Evolutionary conservation across 2,797 vertebrate species (phyloP), one percentile per base, ranked within the genome.

Genomic region (Centropyge bicolor): DNA sequence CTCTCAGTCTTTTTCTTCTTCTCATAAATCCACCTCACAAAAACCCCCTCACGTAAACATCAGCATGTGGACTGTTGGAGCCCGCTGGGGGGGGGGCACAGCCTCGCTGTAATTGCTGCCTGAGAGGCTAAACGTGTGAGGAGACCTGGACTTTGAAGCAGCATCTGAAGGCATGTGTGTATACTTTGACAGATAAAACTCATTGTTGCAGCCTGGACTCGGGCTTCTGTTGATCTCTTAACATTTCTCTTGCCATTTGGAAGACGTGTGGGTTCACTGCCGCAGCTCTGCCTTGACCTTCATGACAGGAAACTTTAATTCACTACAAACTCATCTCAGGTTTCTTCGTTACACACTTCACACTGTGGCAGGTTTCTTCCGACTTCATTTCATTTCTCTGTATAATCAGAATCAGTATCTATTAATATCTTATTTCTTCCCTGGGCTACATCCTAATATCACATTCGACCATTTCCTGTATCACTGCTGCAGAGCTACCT

Each of bases 381-480:
- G 1, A 11, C 49, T 69, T 68, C 5, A 48, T 69, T 73, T 60
- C 0, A 49, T 67, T 62, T 35, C 2, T 12, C 38, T 69, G 12
- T n/a, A 22, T 16, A n/a, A 80, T 73, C 20, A 17, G 3, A 76
- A 70, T 79, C 66, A 60, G 61, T 76, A 71, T 35, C 19, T 40
- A 70, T 9, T 63, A 68, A 67, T 55, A 46, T 67, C 19, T 67
- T 13, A 16, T 6, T 31, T 59, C 38, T 8, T 38, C 46, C 35
- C 60, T 40, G 19, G 20, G 66, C 36, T 55, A 35, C 20, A 71
- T 49, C 2, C 12, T 43, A 35, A 56, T 65, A 54, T 70, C 12
- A 80, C 27, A 22, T 80, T 52, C 78, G 40, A 24, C 3, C 22
- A 45, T 90, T 85, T 79, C 35, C 45, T 59, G 3, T 31, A 65